Conservation (phyloP, 2,888 invertebrate species). For the Drosophila multiciliata region DNA sequence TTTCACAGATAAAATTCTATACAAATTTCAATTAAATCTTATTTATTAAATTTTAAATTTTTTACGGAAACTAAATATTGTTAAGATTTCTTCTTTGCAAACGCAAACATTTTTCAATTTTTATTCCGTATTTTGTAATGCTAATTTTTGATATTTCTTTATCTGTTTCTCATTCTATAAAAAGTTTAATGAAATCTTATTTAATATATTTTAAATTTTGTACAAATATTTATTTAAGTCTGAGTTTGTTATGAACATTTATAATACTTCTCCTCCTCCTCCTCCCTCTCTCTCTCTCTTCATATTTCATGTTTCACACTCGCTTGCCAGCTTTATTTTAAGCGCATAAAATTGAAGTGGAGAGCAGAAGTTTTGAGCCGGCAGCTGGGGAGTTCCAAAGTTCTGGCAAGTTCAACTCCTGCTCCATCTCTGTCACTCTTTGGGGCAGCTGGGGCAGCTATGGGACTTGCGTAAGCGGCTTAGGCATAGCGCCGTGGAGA, state of each 20-base stretch:
- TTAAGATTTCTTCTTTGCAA: too few relatives aligned
- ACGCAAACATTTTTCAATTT: too few relatives aligned
- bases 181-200: too few relatives aligned
- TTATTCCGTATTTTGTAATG: too few relatives aligned
- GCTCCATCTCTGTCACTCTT: not conserved
- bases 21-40: too few relatives aligned
- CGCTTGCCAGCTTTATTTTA: constrained; percentile 3
- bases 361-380: constrained; percentile 37
- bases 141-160: too few relatives aligned
- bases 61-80: too few relatives aligned
- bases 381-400: constrained; percentile 29
- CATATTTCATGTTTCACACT: not conserved
- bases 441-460: constrained; percentile 3
- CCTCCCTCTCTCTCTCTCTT: not conserved
- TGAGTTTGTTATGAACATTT: not conserved
- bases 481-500: constrained; percentile 65
- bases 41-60: too few relatives aligned
- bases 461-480: constrained; percentile 61
- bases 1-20: not conserved
- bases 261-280: not conserved
- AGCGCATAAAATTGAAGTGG: constrained; percentile 30
- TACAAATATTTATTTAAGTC: too few relatives aligned
- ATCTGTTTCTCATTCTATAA: too few relatives aligned
- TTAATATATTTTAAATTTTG: too few relatives aligned
- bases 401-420: not conserved